Base-by-base conservation (phyloP, 2,888 invertebrate genomes). In the Slavum lentiscoides region DNA sequence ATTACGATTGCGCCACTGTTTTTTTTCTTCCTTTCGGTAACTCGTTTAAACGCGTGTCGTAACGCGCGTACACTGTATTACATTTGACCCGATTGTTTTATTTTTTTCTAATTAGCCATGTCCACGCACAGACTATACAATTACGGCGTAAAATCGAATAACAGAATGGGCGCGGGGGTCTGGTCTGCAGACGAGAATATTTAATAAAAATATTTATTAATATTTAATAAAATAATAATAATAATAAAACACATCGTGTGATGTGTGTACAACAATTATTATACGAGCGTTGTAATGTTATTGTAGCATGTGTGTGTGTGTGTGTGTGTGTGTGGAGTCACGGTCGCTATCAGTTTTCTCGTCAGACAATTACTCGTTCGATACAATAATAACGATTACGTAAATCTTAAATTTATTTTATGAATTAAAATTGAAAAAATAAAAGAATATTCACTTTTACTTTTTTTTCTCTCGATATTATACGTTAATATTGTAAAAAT, bases 81-180 rank as follows among this genome's bases (percentile, higher is more conserved):
- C 23, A 74, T 62, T 53, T 75, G 74, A 75, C 74, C 74, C 74
- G 67, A 75, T 75, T 75, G 67, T 66, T 55, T 39, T n/a, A n/a
- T 39, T 21, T 69, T 19, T 17, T 11, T 19, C 43, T 75, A 75
- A 66, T 74, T 75, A 75, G 58, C 59, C 49, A 67, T 59, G 61
- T 68, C 55, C 68, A 75, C 43, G 75, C 67, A 67, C 6, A 7
- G 21, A 9, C 23, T 4, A n/a, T 43, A 9, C 43, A 30, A 30
- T 30, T 30, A 4, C 4, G 30, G 30, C 30, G 30, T 30, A 37
- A 59, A 68, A 76, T 37, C 69, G 61, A 61, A 77, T 77, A 69
- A 53, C 76, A 17, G 68, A 77, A 77, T 77, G 76, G 76, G 76
- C 69, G 30, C 30, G 4, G 30, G 4, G 30, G 76, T 69, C 59